Conservation (phyloP, 2,888 invertebrate genomes). For the Opisthograptis luteolata region DNA sequence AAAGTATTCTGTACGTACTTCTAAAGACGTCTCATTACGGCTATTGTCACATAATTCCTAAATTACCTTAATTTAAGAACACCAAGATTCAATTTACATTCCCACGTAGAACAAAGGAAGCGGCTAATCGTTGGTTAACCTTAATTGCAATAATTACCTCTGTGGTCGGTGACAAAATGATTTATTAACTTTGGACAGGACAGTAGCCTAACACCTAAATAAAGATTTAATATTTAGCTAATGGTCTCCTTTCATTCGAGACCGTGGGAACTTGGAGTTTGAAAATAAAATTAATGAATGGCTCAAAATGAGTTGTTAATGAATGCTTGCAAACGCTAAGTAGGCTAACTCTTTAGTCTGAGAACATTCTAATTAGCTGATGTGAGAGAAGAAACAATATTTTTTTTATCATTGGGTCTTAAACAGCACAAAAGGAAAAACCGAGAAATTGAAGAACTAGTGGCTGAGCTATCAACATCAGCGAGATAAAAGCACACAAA, state of each 20-base stretch:
- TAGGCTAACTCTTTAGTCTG: conserved; percentile 22
- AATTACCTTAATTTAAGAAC: conserved; percentile 1
- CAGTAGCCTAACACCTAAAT: conserved; percentile 34
- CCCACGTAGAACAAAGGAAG: conserved; percentile 74
- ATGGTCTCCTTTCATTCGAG: conserved; percentile 30
- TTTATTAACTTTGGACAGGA: conserved; percentile 59
- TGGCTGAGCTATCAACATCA: too few relatives aligned
- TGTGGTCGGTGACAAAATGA: conserved; percentile 68
- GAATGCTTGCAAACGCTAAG: conserved; percentile 32
- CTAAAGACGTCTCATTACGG: neutral
- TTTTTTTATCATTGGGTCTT: neutral
- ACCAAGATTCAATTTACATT: conserved; percentile 40
- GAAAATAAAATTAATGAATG: conserved; percentile 33
- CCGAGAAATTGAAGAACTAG: too few relatives aligned
- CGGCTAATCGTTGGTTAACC: conserved; percentile 76
- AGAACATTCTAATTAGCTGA: conserved; percentile 23
- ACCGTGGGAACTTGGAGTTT: conserved; percentile 40
- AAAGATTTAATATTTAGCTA: conserved; percentile 44
- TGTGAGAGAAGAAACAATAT: conserved; percentile 20
- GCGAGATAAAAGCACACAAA: too few relatives aligned
- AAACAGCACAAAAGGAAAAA: too few relatives aligned
- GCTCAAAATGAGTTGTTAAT: conserved; percentile 31
- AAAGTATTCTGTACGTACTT: too few relatives aligned
- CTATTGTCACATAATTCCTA: neutral
- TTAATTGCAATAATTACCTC: conserved; percentile 80